Evolutionary conservation across 2,888 invertebrate genomes (phyloP).

Genomic region (Mystacides longicornis): DNA sequence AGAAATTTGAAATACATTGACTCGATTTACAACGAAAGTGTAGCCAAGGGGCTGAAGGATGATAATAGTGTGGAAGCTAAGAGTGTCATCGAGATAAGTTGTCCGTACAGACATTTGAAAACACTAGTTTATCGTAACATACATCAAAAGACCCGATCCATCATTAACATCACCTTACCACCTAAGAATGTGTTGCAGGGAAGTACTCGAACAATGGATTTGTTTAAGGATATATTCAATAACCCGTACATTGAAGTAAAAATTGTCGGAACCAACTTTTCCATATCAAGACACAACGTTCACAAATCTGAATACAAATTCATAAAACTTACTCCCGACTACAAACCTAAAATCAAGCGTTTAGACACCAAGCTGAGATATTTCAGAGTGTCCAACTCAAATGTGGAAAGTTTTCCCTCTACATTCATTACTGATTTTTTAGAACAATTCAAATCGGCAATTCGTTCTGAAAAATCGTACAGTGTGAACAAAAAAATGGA

Average conservation of each 20-base stretch:
- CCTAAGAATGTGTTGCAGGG: background rate
- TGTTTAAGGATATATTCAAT: background rate
- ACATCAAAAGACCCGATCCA: background rate
- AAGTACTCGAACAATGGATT: background rate
- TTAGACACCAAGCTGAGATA: slow-evolving; percentile 2
- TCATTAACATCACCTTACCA: background rate
- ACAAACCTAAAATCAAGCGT: background rate
- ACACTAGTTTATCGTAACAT: background rate
- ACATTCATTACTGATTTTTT: slow-evolving; percentile 3
- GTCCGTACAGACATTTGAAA: slow-evolving; percentile 8
- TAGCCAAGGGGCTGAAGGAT: background rate
- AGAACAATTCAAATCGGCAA: slow-evolving; percentile 1
- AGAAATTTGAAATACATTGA: slow-evolving; percentile 5
- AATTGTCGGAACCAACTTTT: slow-evolving; percentile 2
- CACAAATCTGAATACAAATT: slow-evolving; percentile 6
- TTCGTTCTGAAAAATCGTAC: background rate
- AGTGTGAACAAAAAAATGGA: background rate
- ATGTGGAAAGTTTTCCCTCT: background rate
- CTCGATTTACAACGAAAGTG: background rate
- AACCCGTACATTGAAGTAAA: slow-evolving; percentile 5
- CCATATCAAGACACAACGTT: background rate
- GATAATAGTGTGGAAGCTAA: background rate
- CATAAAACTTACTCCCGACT: background rate
- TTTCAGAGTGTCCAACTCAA: background rate
- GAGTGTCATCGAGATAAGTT: background rate